Evolutionary conservation across 2,888 invertebrate genomes (phyloP).

Genomic region (Plagodis dolabraria): DNA sequence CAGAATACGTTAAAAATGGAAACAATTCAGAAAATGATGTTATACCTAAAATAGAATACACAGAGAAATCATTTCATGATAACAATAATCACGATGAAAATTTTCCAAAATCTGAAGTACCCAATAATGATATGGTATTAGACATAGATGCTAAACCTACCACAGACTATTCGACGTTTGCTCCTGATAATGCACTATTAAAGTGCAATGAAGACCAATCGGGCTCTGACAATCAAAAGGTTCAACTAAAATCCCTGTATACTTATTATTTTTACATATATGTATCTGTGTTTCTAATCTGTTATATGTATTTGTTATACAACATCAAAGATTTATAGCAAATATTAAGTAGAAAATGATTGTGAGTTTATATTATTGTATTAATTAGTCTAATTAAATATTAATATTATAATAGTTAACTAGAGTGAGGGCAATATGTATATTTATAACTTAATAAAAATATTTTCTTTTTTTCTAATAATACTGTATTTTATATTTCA

Average conservation of each 20-base stretch:
- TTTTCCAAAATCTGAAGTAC: constrained; percentile 6
- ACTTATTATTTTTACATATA: constrained; percentile 72
- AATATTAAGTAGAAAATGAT: constrained; percentile 45
- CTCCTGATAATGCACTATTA: constrained; percentile 35
- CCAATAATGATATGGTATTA: constrained; percentile 18
- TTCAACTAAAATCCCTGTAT: constrained; percentile 76
- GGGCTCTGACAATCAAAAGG: constrained; percentile 66
- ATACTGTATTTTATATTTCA: constrained; percentile 48
- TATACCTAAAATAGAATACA: neutral
- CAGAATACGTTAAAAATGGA: constrained; percentile 1
- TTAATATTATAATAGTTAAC: constrained; percentile 23
- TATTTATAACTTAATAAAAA: neutral
- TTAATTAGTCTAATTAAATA: constrained; percentile 16
- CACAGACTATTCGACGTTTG: constrained; percentile 20
- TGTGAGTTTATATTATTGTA: constrained; percentile 52
- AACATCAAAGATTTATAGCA: constrained; percentile 62
- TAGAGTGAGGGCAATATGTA: too few relatives aligned
- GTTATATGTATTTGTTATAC: constrained; percentile 70
- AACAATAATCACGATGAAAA: constrained; percentile 14
- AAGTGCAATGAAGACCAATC: constrained; percentile 53
- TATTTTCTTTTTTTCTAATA: constrained; percentile 11
- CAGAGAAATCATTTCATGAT: constrained; percentile 14
- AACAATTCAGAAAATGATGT: neutral
- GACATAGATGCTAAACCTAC: constrained; percentile 21
- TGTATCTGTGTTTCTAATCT: constrained; percentile 69